Evolutionary conservation across 2,888 invertebrate genomes (phyloP).

Genomic region (Vanessa cardui): DNA sequence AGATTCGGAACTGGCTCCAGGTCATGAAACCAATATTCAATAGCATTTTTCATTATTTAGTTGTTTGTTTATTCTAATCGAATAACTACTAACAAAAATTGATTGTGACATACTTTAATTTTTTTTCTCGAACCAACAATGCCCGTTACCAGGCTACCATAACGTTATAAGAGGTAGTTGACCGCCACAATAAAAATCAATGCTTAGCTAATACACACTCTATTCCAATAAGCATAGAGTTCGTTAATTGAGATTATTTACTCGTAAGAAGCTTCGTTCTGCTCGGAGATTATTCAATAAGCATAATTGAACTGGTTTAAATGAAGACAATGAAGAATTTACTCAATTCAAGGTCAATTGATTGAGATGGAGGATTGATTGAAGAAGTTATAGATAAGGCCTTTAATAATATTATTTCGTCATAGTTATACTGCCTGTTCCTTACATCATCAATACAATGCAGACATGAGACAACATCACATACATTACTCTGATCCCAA

Average conservation of each 20-base stretch:
- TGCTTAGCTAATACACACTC: slow-evolving; percentile 35
- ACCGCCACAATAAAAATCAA: slow-evolving; percentile 54
- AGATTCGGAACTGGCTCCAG: no score
- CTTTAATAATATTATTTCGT: no score
- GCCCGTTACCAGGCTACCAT: slow-evolving; percentile 65
- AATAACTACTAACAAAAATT: not conserved
- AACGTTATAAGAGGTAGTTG: slow-evolving; percentile 62
- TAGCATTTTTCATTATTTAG: no score
- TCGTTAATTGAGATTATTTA: slow-evolving; percentile 6
- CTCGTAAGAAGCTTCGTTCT: slow-evolving; percentile 17
- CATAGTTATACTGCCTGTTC: no score
- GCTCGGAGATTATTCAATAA: slow-evolving; percentile 38
- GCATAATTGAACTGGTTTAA: slow-evolving; percentile 38
- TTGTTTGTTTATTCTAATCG: not conserved
- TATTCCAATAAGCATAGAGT: slow-evolving; percentile 31
- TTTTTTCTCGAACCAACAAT: slow-evolving; percentile 54
- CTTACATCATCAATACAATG: no score
- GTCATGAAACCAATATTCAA: no score
- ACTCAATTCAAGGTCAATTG: slow-evolving; percentile 33
- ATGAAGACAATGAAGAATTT: slow-evolving; percentile 31
- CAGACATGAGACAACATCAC: no score
- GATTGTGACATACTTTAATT: slow-evolving; percentile 42
- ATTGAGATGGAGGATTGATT: slow-evolving; percentile 11
- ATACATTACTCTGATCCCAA: no score
- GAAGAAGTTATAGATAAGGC: not conserved